Percentiles rank a stretch among this genome's conserved stretches.
Conservation (phyloP, 2,113 vertebrate genomes). For the Sus scrofa region DNA sequence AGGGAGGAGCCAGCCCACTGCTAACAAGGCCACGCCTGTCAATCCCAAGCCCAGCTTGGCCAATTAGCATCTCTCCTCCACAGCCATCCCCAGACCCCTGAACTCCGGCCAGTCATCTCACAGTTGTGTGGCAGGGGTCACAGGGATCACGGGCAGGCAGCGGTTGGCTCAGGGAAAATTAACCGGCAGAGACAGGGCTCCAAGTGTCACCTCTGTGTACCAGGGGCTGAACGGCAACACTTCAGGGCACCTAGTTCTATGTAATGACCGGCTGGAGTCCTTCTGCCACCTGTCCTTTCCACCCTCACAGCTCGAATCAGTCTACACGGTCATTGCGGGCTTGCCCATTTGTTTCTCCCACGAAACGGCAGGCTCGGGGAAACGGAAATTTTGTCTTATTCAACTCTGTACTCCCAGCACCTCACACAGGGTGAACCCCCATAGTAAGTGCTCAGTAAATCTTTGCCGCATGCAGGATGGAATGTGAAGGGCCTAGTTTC, state of each 20-base stretch:
- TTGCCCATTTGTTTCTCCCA: constrained; percentile 6
- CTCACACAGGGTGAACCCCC: neutral
- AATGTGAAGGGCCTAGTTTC: neutral
- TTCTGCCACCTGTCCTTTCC: neutral
- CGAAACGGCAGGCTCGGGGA: neutral
- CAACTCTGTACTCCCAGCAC: neutral
- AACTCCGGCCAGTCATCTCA: constrained; percentile 60
- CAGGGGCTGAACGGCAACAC: neutral
- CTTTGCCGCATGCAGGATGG: constrained; percentile 3
- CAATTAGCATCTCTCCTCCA: constrained; percentile 73
- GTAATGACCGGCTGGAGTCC: neutral
- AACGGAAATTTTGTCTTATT: constrained; percentile 14
- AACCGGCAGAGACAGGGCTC: constrained; percentile 51
- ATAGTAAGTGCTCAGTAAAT: constrained; percentile 22
- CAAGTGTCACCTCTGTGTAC: constrained; percentile 49
- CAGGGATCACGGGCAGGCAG: constrained; percentile 42
- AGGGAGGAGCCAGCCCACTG: neutral
- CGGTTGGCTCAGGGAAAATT: constrained; percentile 60
- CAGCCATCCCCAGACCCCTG: constrained; percentile 55
- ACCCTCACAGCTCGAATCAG: constrained; percentile 2
- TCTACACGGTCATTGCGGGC: neutral
- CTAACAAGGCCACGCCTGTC: constrained; percentile 43
- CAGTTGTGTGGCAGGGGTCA: constrained; percentile 65
- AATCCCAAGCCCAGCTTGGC: constrained; percentile 73
- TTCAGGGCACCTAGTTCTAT: constrained; percentile 7